These are phyloP conservation scores for Acanthochromis polyacanthus DNA, from an alignment of 2,113 vertebrate genomes.

Conservation along the genomic window DNA sequence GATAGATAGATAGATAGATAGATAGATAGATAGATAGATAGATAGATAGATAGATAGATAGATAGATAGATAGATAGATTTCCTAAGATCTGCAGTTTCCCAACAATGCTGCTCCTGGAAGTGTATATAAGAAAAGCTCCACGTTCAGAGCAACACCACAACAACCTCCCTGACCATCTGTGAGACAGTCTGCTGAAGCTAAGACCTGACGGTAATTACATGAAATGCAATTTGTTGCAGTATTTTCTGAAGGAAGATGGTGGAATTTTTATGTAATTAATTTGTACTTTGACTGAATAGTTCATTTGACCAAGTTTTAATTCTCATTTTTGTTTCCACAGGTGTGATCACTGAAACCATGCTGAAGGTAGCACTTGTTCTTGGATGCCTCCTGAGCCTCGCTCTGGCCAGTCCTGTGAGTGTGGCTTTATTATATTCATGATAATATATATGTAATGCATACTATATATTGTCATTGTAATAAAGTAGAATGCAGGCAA, in stretches of 20 bases:
- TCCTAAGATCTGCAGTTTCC: slow-evolving; percentile 11
- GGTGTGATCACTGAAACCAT: slow-evolving; percentile 53
- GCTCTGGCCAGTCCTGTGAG: slow-evolving; percentile 72
- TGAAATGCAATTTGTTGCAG: neutral
- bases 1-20: too few relatives aligned
- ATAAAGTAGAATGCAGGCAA: too few relatives aligned
- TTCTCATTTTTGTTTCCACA: slow-evolving; percentile 3
- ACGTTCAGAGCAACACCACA: slow-evolving; percentile 14
- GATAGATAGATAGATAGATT: slow-evolving; percentile 6
- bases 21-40: too few relatives aligned
- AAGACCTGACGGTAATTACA: slow-evolving; percentile 25
- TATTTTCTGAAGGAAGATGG: neutral
- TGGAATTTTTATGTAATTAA: too few relatives aligned
- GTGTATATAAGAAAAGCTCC: slow-evolving; percentile 51
- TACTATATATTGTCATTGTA: neutral
- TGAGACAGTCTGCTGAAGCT: slow-evolving; percentile 1
- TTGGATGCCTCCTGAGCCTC: slow-evolving; percentile 72
- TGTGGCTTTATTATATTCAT: slow-evolving; percentile 6
- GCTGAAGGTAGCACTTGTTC: slow-evolving; percentile 70
- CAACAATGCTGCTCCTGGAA: neutral
- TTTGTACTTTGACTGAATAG: neutral
- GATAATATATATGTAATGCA: too few relatives aligned
- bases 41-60: too few relatives aligned
- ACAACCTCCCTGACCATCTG: neutral
- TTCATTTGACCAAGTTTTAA: neutral